Conservation (phyloP, 2,888 invertebrate species). For the Entomobrya multifasciata region DNA sequence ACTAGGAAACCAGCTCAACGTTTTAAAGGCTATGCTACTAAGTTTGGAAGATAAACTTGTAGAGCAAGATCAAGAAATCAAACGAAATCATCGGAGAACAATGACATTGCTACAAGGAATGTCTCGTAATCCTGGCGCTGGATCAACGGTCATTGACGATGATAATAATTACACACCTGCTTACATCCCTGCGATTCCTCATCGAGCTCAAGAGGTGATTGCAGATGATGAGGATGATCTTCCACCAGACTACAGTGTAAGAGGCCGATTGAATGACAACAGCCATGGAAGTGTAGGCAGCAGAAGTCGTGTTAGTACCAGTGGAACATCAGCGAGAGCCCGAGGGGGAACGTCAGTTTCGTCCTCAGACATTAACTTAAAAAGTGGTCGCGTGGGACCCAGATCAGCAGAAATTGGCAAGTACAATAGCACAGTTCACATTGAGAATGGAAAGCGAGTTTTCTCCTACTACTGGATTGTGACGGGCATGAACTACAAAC, state of each 20-base stretch:
- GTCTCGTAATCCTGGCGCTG: constrained; percentile 66
- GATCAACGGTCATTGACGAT: constrained; percentile 73
- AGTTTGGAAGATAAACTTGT: constrained; percentile 80
- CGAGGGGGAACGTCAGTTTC: constrained; percentile 13
- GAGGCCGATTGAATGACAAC: constrained; percentile 45
- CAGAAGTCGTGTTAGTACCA: constrained; percentile 42
- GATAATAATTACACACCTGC: constrained; percentile 70
- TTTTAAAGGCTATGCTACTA: constrained; percentile 80
- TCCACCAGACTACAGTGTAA: constrained; percentile 10
- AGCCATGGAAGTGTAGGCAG: constrained; percentile 31
- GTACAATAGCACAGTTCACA: constrained; percentile 81
- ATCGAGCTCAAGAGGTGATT: constrained; percentile 76
- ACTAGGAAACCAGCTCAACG: constrained; percentile 80
- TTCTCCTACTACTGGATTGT: constrained; percentile 82
- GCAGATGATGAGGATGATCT: constrained; percentile 70
- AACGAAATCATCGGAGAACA: constrained; percentile 79
- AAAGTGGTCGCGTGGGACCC: constrained; percentile 77
- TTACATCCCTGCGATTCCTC: constrained; percentile 72
- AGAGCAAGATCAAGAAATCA: constrained; percentile 80
- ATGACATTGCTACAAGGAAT: constrained; percentile 76
- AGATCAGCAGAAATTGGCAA: constrained; percentile 80
- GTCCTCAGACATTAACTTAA: constrained; percentile 45
- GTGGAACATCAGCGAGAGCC: background rate
- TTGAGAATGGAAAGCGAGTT: constrained; percentile 79
- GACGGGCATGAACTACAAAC: constrained; percentile 81